Percentiles rank a stretch among this genome's conserved stretches.
phyloP scores from a whole-genome alignment of 2,113 vertebrate genomes.

The Salvelinus alpinus region DNA sequence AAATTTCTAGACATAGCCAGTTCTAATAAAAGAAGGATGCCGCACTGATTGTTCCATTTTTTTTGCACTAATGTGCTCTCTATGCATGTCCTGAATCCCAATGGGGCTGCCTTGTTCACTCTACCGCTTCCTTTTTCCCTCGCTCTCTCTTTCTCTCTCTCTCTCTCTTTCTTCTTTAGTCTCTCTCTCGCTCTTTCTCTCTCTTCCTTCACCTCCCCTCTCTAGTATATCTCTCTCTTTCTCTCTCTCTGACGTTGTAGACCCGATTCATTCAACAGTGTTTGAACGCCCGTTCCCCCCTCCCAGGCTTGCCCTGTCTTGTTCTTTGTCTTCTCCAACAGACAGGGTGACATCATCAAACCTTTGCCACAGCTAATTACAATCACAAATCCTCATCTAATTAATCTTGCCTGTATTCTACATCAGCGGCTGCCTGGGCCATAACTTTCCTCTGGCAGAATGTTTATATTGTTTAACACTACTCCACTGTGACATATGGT shows the following conservation, averaged over 20 bases:
- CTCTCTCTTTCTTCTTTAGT: background rate
- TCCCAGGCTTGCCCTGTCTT: constrained; percentile 23
- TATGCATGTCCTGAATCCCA: constrained; percentile 53
- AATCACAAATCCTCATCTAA: constrained; percentile 34
- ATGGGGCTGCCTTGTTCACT: constrained; percentile 18
- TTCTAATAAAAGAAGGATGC: constrained; percentile 65
- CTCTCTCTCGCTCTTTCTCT: constrained; percentile 29
- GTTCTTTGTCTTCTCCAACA: constrained; percentile 27
- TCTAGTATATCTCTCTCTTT: background rate
- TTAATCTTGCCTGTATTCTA: constrained; percentile 34
- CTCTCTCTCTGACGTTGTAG: background rate
- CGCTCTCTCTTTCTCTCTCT: constrained; percentile 1
- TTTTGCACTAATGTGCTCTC: constrained; percentile 28
- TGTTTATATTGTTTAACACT: constrained; percentile 56
- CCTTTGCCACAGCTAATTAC: constrained; percentile 37
- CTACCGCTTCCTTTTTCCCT: background rate
- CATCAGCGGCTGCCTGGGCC: constrained; percentile 19
- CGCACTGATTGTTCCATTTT: constrained; percentile 63
- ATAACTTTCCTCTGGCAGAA: constrained; percentile 43
- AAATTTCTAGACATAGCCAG: constrained; percentile 65
- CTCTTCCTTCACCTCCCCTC: constrained; percentile 9
- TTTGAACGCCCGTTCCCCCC: constrained; percentile 20
- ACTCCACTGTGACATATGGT: constrained; percentile 37
- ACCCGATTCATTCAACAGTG: too few species aligned
- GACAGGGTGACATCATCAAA: constrained; percentile 18